These are phyloP conservation scores for Montipora capricornis DNA, from an alignment of 64 coral and sea anemone genomes.

Conservation along the genomic window DNA sequence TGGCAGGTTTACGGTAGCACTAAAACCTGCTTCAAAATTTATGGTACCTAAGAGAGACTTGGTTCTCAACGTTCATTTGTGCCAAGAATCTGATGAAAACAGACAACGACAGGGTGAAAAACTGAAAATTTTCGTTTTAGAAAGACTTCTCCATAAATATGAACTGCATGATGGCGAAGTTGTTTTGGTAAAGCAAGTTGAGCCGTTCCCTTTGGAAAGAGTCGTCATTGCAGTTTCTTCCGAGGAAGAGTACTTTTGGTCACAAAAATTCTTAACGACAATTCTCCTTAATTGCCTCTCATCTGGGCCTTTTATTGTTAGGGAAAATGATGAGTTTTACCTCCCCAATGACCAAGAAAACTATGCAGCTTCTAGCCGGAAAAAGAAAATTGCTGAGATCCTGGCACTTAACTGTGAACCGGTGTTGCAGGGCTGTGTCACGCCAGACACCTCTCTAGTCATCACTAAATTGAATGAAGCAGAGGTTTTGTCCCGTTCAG, in stretches of 20 bases:
- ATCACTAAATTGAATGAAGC: not conserved
- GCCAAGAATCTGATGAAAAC: conserved; percentile 13
- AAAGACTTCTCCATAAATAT: conserved; percentile 2
- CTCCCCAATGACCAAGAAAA: not conserved
- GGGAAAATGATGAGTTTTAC: conserved; percentile 25
- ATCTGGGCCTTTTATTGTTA: not conserved
- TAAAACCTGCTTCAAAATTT: not conserved
- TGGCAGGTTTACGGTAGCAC: conserved; percentile 1
- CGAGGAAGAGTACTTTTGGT: not conserved
- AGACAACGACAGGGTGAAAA: not conserved
- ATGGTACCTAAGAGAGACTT: not conserved
- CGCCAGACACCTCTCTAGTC: conserved; percentile 23
- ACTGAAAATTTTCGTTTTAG: conserved; percentile 1
- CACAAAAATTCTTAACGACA: not conserved
- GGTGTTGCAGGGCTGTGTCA: not conserved
- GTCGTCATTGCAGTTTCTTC: conserved; percentile 12
- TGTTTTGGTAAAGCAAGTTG: conserved; percentile 5
- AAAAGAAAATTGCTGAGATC: not conserved
- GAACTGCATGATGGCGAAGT: conserved; percentile 18
- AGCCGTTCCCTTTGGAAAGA: conserved; percentile 27
- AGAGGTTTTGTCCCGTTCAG: not conserved
- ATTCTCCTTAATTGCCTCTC: not conserved
- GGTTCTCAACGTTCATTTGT: not conserved
- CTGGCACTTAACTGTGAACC: conserved; percentile 39
- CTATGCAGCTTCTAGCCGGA: not conserved